phyloP scores from a whole-genome alignment of 2,113 vertebrate genomes.

The Trematomus loennbergii region DNA sequence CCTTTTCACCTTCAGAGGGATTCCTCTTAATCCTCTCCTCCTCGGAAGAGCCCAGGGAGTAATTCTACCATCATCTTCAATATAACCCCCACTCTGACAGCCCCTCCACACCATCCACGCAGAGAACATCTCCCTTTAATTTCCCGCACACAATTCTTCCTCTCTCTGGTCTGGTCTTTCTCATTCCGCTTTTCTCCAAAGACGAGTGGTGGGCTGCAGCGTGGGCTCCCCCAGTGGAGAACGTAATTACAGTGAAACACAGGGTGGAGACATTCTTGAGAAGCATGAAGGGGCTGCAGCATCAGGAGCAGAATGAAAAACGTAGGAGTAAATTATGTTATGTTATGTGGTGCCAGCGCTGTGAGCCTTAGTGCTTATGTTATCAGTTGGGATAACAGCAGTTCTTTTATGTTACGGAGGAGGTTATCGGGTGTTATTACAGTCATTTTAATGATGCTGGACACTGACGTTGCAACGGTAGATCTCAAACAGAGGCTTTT shows the following conservation, averaged over 20 bases:
- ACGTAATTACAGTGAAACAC: conserved; percentile 58
- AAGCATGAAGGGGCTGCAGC: conserved; percentile 28
- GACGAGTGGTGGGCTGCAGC: conserved; percentile 14
- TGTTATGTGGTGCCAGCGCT: conserved; percentile 15
- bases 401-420: background rate
- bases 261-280: conserved; percentile 38
- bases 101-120: conserved; percentile 23
- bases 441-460: background rate
- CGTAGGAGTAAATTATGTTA: conserved; percentile 61
- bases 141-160: conserved; percentile 4
- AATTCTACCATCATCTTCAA: conserved; percentile 57
- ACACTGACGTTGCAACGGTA: background rate
- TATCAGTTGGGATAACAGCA: background rate
- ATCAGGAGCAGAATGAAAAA: conserved; percentile 45
- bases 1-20: conserved; percentile 62
- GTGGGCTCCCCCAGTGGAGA: conserved; percentile 46
- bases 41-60: conserved; percentile 46
- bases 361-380: conserved; percentile 7
- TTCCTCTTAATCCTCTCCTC: conserved; percentile 61
- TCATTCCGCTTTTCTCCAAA: conserved; percentile 17
- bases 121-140: conserved; percentile 50
- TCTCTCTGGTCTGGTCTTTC: background rate
- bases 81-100: conserved; percentile 25
- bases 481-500: background rate
- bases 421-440: background rate